Evolutionary conservation across 37 sponge, comb jelly and placozoan species (phyloP).

Genomic region (Diacarnus erythraeanus): DNA sequence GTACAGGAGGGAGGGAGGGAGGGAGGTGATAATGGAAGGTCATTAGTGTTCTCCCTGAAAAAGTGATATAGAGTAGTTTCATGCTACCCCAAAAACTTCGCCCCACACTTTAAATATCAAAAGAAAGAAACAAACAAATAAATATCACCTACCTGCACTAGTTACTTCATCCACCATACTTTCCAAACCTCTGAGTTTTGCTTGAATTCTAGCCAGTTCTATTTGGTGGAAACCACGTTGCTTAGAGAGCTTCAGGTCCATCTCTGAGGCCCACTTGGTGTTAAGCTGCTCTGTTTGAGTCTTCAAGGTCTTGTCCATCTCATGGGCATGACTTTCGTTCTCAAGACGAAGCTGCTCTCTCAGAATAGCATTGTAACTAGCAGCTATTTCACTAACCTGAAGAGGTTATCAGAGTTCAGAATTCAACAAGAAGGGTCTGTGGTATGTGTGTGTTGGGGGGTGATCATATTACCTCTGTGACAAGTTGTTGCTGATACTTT

Average conservation of each 20-base stretch:
- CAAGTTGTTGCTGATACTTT: constrained; percentile 7
- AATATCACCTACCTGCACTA: constrained; percentile 22
- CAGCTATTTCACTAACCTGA: constrained; percentile 12
- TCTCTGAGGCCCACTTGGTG: constrained; percentile 27
- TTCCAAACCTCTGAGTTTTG: constrained; percentile 67
- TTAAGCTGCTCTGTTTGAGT: constrained; percentile 37
- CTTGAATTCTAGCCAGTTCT: constrained; percentile 43
- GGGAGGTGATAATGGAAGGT: neutral
- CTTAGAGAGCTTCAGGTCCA: constrained; percentile 26
- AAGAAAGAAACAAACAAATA: too few species aligned
- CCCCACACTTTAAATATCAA: too few species aligned
- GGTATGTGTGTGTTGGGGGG: too few species aligned
- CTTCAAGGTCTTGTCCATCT: constrained; percentile 32
- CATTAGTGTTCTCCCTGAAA: neutral
- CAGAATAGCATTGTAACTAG: constrained; percentile 32
- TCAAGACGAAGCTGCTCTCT: constrained; percentile 62
- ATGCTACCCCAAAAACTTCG: too few species aligned
- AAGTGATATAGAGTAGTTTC: too few species aligned
- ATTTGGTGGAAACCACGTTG: constrained; percentile 41
- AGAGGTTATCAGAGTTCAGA: neutral
- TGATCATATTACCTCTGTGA: constrained; percentile 8
- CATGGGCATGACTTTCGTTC: constrained; percentile 32
- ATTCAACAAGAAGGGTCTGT: neutral
- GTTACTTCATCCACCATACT: constrained; percentile 68
- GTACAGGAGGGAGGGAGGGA: neutral